A percentile compares a stretch with the other conserved stretches of the same genome.
These are phyloP conservation scores for Cosmia pyralina DNA, from an alignment of 2,888 invertebrate species.

Conservation along the genomic window DNA sequence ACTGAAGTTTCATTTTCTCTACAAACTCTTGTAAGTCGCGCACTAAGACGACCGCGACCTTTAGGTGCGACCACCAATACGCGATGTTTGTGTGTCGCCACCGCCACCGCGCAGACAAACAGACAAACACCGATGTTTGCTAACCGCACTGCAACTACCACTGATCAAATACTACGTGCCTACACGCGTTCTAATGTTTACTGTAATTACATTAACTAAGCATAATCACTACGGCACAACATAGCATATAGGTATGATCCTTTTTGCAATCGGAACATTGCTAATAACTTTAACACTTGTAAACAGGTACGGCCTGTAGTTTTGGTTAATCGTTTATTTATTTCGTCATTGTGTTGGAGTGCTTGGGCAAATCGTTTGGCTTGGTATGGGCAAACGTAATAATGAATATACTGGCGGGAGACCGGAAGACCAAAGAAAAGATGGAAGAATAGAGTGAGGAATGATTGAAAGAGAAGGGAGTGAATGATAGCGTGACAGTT, in stretches of 20 bases:
- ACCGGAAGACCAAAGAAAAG: no score
- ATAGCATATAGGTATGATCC: background rate
- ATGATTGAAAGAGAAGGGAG: no score
- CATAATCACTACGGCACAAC: background rate
- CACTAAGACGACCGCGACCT: conserved; percentile 20
- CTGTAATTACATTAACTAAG: background rate
- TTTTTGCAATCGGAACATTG: background rate
- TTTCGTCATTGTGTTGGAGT: background rate
- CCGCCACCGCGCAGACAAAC: conserved; percentile 24
- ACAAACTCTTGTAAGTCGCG: background rate
- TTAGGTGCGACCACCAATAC: conserved; percentile 64
- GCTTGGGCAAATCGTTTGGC: background rate
- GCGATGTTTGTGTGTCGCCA: conserved; percentile 33
- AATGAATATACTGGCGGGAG: no score
- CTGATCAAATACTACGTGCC: conserved; percentile 4
- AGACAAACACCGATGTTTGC: conserved; percentile 53
- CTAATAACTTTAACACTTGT: background rate
- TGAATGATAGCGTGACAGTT: no score
- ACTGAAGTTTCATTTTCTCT: background rate
- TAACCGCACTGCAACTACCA: conserved; percentile 17
- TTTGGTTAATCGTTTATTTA: no score
- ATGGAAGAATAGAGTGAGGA: no score
- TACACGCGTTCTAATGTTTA: background rate
- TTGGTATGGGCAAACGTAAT: background rate
- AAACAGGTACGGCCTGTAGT: no score